Evolutionary conservation across 2,888 invertebrate genomes (phyloP).

Genomic region (Parochlus steinenii): DNA sequence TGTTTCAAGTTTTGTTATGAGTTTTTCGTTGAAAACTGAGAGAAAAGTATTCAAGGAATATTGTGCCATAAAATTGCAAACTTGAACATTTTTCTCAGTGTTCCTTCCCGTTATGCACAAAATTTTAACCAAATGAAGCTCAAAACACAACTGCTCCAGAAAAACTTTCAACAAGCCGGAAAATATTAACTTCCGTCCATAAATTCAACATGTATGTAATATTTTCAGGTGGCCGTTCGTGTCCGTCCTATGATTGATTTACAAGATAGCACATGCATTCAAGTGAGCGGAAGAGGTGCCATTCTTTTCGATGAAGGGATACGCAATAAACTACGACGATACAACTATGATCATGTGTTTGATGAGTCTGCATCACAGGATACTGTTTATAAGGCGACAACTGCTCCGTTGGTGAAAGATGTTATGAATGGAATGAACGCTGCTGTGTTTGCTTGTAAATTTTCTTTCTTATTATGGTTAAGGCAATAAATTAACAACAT

Average conservation of each 20-base stretch:
- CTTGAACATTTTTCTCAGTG: too few species aligned
- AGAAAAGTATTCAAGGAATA: too few species aligned
- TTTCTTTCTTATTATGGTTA: constrained; percentile 25
- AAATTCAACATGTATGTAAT: too few species aligned
- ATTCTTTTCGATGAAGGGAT: constrained; percentile 31
- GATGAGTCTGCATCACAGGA: constrained; percentile 74
- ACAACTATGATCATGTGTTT: constrained; percentile 79
- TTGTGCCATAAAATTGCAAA: too few species aligned
- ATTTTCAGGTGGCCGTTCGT: constrained; percentile 68
- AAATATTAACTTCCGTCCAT: too few species aligned
- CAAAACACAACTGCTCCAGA: too few species aligned
- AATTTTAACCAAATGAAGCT: too few species aligned
- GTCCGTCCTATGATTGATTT: constrained; percentile 74
- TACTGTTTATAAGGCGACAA: constrained; percentile 74
- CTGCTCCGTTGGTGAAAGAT: constrained; percentile 68
- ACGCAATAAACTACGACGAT: constrained; percentile 59
- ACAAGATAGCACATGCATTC: constrained; percentile 33
- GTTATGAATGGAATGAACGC: constrained; percentile 83
- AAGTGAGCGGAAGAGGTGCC: constrained; percentile 28
- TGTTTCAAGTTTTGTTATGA: too few species aligned
- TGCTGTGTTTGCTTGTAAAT: constrained; percentile 85
- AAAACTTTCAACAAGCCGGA: too few species aligned
- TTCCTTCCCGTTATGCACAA: too few species aligned
- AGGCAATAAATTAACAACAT: background rate
- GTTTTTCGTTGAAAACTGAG: too few species aligned